Conservation (phyloP, 37 sponge, comb jelly and placozoan genomes). For the Spongilla lacustris region DNA sequence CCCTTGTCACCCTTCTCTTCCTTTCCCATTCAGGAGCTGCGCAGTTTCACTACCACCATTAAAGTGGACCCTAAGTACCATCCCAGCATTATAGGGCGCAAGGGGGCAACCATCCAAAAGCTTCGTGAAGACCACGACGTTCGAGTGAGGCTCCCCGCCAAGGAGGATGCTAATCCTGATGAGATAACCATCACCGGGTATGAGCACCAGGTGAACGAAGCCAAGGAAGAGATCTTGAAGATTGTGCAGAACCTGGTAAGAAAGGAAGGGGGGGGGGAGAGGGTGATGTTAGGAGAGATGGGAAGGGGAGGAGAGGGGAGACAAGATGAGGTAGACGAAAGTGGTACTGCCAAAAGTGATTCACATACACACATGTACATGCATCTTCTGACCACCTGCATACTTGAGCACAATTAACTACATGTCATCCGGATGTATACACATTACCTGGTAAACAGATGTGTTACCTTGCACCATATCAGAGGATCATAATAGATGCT, state of each 20-base stretch:
- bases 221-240: constrained; percentile 75
- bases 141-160: constrained; percentile 75
- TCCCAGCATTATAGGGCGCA: constrained; percentile 86
- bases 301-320: no score
- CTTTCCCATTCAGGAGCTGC: constrained; percentile 52
- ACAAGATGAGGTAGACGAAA: no score
- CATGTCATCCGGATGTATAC: no score
- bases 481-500: no score
- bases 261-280: background rate
- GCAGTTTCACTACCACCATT: constrained; percentile 63
- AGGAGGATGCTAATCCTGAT: constrained; percentile 40
- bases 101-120: constrained; percentile 83
- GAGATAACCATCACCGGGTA: constrained; percentile 80
- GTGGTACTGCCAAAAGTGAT: no score
- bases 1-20: no score
- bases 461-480: no score
- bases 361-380: no score
- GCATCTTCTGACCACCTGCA: no score
- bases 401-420: no score
- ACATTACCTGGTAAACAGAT: no score
- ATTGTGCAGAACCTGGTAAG: constrained; percentile 42
- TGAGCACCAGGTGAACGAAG: constrained; percentile 83
- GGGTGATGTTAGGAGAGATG: background rate
- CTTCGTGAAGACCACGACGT: constrained; percentile 80
- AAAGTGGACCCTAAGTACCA: constrained; percentile 76